phyloP scores from a whole-genome alignment of 2,888 invertebrate species.

The Drosophila niveifrons region DNA sequence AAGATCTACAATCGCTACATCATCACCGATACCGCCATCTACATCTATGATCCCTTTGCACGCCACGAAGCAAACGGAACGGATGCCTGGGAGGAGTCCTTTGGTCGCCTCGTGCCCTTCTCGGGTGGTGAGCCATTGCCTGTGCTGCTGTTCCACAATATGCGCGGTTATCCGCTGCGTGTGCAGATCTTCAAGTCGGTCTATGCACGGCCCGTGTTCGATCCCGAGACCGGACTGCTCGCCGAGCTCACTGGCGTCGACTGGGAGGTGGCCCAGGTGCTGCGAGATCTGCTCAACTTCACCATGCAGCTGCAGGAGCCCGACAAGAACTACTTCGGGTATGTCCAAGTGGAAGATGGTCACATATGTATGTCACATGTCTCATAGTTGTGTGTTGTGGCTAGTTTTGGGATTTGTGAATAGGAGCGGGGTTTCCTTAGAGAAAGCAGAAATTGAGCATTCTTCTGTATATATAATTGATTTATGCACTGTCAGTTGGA shows the following conservation, averaged over 20 bases:
- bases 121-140: constrained; percentile 53
- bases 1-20: constrained; percentile 71
- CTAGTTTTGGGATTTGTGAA: too few species aligned
- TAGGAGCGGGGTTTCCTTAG: too few species aligned
- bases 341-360: too few species aligned
- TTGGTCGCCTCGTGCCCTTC: constrained; percentile 71
- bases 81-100: constrained; percentile 31
- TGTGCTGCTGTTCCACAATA: constrained; percentile 73
- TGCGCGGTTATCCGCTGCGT: constrained; percentile 84
- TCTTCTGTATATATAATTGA: too few species aligned
- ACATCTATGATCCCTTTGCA: constrained; percentile 80
- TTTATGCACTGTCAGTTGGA: too few species aligned
- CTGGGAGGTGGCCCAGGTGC: constrained; percentile 74
- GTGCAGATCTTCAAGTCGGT: constrained; percentile 84
- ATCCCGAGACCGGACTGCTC: constrained; percentile 60
- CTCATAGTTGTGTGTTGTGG: too few species aligned
- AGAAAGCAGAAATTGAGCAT: too few species aligned
- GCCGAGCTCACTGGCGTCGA: constrained; percentile 78
- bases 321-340: constrained; percentile 83
- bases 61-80: not conserved
- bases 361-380: too few species aligned
- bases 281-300: constrained; percentile 81
- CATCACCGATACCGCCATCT: constrained; percentile 60
- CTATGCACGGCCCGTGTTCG: constrained; percentile 74
- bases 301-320: constrained; percentile 79